These are phyloP conservation scores for Fukomys damarensis DNA, from an alignment of 2,113 vertebrate species.

Conservation along the genomic window DNA sequence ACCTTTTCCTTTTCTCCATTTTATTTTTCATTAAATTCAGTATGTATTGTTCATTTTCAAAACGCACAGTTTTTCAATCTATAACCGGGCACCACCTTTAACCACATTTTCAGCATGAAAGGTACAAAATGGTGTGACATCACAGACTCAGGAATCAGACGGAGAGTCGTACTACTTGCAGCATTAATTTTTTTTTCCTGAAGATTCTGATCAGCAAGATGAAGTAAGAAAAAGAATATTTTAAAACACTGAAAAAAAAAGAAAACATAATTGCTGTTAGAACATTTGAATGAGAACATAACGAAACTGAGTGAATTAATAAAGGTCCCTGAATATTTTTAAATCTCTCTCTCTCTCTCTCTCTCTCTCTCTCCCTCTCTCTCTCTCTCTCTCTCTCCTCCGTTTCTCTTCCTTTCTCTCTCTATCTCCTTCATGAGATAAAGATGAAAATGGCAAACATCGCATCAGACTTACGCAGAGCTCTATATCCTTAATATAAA, in stretches of 20 bases:
- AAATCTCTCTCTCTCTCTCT: not conserved
- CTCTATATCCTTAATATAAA: not conserved
- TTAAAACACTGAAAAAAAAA: not conserved
- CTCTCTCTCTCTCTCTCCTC: not conserved
- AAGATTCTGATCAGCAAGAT: not conserved
- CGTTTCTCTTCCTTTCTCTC: not conserved
- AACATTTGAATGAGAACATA: not conserved
- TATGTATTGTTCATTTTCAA: not conserved
- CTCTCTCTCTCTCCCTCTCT: not conserved
- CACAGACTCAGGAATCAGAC: not conserved
- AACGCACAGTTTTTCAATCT: not conserved
- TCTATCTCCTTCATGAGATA: not conserved
- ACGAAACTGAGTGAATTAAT: not conserved
- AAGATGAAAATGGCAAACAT: not conserved
- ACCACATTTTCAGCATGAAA: not conserved
- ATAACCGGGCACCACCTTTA: not conserved
- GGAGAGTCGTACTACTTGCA: accelerated
- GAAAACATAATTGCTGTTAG: not conserved
- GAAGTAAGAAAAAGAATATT: not conserved
- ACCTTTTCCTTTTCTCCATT: not conserved
- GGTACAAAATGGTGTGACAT: not conserved
- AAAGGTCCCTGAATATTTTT: not conserved
- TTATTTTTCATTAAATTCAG: not conserved
- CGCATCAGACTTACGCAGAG: accelerated
- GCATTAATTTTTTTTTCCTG: not conserved